phyloP scores from a whole-genome alignment of 2,113 vertebrate genomes.

The Prunella fulvescens region DNA sequence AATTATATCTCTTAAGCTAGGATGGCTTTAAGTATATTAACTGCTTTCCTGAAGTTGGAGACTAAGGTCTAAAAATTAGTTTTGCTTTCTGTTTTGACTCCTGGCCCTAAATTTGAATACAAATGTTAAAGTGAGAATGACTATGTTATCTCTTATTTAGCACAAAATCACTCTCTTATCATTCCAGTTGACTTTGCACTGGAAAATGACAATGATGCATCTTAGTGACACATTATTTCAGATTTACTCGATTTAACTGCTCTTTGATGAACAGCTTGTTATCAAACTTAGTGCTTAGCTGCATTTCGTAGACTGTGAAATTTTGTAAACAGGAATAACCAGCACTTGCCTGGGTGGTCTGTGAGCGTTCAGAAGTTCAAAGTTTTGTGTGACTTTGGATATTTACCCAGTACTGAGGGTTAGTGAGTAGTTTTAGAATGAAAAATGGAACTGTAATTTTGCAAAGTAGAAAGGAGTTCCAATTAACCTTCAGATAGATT shows the following conservation, averaged over 20 bases:
- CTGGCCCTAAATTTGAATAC: conserved; percentile 33
- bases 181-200: conserved; percentile 15
- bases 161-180: conserved; percentile 12
- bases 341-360: background rate
- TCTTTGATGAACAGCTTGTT: background rate
- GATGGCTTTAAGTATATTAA: background rate
- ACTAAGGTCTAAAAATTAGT: background rate
- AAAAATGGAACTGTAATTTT: background rate
- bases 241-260: conserved; percentile 22
- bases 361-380: background rate
- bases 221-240: background rate
- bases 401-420: background rate
- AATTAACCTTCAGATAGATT: background rate
- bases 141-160: conserved; percentile 10
- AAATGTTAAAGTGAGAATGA: conserved; percentile 25
- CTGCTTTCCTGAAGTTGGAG: background rate
- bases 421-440: background rate
- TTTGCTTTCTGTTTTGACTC: background rate
- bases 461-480: background rate
- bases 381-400: background rate
- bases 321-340: background rate
- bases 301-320: background rate
- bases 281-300: background rate
- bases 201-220: conserved; percentile 2
- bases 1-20: background rate